Evolutionary conservation across 2,888 invertebrate species (phyloP).

Genomic region (Drosophila fulvimacula): DNA sequence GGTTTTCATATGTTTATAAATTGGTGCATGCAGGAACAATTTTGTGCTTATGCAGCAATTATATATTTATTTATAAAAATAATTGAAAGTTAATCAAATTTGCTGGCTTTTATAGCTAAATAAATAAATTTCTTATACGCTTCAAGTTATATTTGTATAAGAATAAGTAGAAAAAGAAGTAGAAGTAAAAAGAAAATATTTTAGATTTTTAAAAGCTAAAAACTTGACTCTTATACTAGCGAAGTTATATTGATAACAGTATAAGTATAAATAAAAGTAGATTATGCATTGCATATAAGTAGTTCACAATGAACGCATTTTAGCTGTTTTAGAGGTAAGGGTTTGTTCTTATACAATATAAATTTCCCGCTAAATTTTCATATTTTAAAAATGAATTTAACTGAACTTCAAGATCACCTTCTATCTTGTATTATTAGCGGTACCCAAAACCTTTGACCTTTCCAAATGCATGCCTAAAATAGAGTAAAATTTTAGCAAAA

Average conservation of each 20-base stretch:
- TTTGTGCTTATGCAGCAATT: constrained; percentile 6
- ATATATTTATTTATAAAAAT: neutral
- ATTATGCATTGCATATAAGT: neutral
- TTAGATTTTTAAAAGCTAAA: neutral
- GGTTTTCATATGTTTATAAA: neutral
- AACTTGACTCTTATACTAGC: neutral
- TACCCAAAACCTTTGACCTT: no score
- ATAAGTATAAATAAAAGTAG: neutral
- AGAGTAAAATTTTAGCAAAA: neutral
- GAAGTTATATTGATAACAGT: neutral
- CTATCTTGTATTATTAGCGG: no score
- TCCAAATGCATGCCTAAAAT: neutral
- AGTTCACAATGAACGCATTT: neutral
- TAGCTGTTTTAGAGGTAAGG: neutral
- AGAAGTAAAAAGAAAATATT: neutral
- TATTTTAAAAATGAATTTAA: no score
- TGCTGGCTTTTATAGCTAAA: neutral
- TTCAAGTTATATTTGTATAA: neutral
- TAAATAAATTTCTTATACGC: neutral
- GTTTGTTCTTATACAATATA: neutral
- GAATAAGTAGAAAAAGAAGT: neutral
- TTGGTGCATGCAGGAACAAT: neutral
- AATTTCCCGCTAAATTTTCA: no score
- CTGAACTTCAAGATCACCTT: no score
- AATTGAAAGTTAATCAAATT: neutral